Evolutionary conservation across 2,113 vertebrate genomes (phyloP).

Genomic region (Cnemophilus loriae): DNA sequence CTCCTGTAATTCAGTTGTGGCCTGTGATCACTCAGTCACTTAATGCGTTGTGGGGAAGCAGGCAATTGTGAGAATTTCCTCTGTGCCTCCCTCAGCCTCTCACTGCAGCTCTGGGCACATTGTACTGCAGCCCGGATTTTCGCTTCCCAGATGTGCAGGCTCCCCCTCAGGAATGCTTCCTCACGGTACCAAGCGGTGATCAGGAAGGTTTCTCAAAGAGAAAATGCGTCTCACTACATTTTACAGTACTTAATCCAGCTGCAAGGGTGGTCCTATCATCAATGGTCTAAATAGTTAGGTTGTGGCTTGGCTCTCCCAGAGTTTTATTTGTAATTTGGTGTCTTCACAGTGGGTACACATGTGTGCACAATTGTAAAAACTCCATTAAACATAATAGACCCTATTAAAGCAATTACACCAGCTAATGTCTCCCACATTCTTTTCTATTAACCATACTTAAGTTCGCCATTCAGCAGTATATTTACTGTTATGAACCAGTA

Average conservation of each 20-base stretch:
- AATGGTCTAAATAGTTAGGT: not conserved
- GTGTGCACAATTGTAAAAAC: not conserved
- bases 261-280: not conserved
- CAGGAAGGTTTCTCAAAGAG: not conserved
- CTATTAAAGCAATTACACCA: not conserved
- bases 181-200: rapidly evolving
- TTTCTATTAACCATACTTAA: not conserved
- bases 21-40: not conserved
- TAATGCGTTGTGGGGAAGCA: not conserved
- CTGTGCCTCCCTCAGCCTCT: not conserved
- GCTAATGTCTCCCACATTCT: not conserved
- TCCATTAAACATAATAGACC: not conserved
- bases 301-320: not conserved
- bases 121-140: not conserved
- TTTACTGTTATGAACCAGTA: not conserved
- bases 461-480: not conserved
- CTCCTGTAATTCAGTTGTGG: not conserved
- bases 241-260: not conserved
- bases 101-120: not conserved
- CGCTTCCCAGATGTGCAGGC: not conserved
- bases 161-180: not conserved
- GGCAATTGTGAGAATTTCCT: slow-evolving; percentile 55
- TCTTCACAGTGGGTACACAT: not conserved
- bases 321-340: not conserved
- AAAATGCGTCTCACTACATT: not conserved